phyloP scores from a whole-genome alignment of 2,113 vertebrate genomes.

The Syngnathus scovelli region DNA sequence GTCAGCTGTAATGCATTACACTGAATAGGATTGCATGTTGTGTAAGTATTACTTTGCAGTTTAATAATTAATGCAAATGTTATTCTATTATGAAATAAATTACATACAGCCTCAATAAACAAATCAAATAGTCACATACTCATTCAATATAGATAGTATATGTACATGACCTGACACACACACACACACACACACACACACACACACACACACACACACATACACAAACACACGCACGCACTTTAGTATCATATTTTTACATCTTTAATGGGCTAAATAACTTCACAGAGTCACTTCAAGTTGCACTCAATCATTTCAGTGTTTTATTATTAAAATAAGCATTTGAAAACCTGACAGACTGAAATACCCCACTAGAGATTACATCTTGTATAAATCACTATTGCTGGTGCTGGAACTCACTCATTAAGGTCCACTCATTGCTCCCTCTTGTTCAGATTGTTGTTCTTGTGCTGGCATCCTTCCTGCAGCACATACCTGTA shows the following conservation, averaged over 20 bases:
- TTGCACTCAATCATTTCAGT: background rate
- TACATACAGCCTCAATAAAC: background rate
- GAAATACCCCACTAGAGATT: background rate
- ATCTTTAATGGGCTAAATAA: background rate
- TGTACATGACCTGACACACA: no score
- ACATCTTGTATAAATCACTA: background rate
- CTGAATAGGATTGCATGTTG: background rate
- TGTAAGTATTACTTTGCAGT: background rate
- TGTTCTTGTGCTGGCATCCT: background rate
- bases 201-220: no score
- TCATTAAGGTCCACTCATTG: background rate
- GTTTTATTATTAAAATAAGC: background rate
- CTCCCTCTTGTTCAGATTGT: background rate
- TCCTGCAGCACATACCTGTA: background rate
- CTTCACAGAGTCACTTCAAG: background rate
- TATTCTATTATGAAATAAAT: background rate
- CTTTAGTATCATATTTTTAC: background rate
- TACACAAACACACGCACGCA: no score
- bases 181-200: no score
- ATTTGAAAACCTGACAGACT: background rate
- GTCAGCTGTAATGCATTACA: background rate
- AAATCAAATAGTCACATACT: background rate
- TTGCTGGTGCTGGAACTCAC: background rate
- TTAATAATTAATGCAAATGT: background rate
- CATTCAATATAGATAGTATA: background rate